A percentile compares a stretch with the other conserved stretches of the same genome.
These are phyloP conservation scores for Baccha elongata DNA, from an alignment of 2,888 invertebrate genomes.

Conservation along the genomic window DNA sequence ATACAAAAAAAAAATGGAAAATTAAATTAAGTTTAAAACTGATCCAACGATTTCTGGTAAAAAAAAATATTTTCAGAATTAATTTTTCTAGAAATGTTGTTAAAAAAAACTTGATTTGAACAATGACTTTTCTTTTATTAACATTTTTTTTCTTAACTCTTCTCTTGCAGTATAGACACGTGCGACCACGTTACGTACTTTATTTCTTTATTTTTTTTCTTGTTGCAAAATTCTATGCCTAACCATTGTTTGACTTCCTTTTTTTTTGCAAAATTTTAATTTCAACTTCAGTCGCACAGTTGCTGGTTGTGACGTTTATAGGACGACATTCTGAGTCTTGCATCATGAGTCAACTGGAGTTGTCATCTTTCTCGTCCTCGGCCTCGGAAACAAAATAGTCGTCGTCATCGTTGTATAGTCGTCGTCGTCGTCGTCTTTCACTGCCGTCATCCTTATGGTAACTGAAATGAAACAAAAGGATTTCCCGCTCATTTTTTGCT, in stretches of 20 bases:
- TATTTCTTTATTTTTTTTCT: no score
- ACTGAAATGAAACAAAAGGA: slow-evolving; percentile 61
- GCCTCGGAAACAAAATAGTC: background rate
- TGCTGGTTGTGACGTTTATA: slow-evolving; percentile 60
- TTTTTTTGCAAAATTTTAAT: slow-evolving; percentile 11
- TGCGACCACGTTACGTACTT: no score
- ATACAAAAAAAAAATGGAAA: no score
- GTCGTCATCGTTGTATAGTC: slow-evolving; percentile 1
- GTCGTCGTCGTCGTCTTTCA: slow-evolving; percentile 19
- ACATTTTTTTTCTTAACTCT: no score
- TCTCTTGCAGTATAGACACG: no score
- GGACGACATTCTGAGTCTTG: slow-evolving; percentile 45
- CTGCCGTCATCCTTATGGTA: slow-evolving; percentile 49
- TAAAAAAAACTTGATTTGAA: no score
- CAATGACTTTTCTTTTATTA: no score
- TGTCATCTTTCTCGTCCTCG: slow-evolving; percentile 41
- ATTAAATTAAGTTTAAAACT: no score
- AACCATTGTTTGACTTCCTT: slow-evolving; percentile 55
- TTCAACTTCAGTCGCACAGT: slow-evolving; percentile 14
- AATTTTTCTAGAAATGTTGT: no score
- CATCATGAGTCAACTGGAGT: slow-evolving; percentile 62
- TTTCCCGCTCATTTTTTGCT: slow-evolving; percentile 71
- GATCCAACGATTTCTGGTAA: no score
- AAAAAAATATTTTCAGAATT: no score
- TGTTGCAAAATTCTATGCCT: slow-evolving; percentile 50